Evolutionary conservation across 2,797 vertebrate genomes (phyloP).

Genomic region (Poecile montanus): DNA sequence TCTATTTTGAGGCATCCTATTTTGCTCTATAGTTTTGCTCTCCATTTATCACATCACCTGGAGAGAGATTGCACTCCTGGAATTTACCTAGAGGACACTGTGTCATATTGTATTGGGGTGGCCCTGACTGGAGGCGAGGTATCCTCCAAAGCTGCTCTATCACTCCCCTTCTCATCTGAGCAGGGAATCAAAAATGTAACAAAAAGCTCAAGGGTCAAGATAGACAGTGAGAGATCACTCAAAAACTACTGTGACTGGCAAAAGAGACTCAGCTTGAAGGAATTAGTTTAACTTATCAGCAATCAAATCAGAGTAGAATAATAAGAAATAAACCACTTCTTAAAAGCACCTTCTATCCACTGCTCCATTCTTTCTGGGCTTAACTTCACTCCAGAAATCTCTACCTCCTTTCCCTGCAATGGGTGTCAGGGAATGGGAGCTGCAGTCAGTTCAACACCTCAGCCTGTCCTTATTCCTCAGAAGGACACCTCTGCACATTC

Average conservation of each 20-base stretch:
- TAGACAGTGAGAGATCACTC: neutral
- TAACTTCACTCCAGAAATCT: neutral
- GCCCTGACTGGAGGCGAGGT: neutral
- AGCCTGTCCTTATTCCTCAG: neutral
- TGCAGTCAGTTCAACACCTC: neutral
- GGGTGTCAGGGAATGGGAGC: neutral
- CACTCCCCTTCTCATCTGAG: neutral
- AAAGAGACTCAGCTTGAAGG: neutral
- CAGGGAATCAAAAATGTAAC: neutral
- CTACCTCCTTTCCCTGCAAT: rapidly evolving
- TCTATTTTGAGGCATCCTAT: neutral
- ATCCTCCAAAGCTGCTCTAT: neutral
- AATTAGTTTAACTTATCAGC: neutral
- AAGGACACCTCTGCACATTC: neutral
- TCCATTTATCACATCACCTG: neutral
- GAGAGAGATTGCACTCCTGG: neutral
- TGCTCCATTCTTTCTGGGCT: neutral
- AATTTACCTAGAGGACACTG: neutral
- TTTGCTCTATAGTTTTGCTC: neutral
- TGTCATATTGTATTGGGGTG: neutral
- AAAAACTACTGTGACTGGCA: neutral
- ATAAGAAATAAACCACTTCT: neutral
- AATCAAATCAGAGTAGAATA: neutral
- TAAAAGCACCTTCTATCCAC: neutral
- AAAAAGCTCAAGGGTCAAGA: neutral